Conservation (phyloP, 2,113 vertebrate species). For the Osmerus mordax region DNA sequence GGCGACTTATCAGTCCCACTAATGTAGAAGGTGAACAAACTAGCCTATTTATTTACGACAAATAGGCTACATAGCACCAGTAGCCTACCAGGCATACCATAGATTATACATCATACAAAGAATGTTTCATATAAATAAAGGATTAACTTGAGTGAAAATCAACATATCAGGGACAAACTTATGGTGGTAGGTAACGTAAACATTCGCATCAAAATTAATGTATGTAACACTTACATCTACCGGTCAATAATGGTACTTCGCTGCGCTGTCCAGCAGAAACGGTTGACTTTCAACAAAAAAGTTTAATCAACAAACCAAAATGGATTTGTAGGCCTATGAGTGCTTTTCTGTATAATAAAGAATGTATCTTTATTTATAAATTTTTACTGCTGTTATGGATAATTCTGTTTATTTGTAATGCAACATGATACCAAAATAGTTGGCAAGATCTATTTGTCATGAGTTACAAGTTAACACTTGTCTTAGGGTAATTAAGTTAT, state of each 20-base stretch:
- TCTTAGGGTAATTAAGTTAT: no score
- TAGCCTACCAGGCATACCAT: background rate
- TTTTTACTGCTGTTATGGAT: background rate
- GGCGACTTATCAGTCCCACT: no score
- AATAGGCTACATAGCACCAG: background rate
- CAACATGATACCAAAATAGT: no score
- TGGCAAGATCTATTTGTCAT: no score
- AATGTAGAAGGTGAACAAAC: no score
- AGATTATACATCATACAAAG: background rate
- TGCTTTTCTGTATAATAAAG: background rate
- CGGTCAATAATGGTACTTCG: conserved; percentile 34
- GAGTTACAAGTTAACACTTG: no score
- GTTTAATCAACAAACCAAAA: background rate
- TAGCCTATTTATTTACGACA: background rate
- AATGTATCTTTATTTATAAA: background rate
- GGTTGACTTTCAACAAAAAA: no score
- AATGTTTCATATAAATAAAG: background rate
- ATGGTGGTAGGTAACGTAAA: no score
- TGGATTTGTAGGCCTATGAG: background rate
- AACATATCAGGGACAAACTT: background rate
- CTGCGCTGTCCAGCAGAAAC: background rate
- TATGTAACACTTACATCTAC: conserved; percentile 57
- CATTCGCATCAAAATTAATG: background rate
- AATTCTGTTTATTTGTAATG: no score
- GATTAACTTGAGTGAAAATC: background rate